Evolutionary conservation across 2,113 vertebrate species (phyloP), one percentile per base, ranked within the genome.

Genomic region (Nymphicus hollandicus): DNA sequence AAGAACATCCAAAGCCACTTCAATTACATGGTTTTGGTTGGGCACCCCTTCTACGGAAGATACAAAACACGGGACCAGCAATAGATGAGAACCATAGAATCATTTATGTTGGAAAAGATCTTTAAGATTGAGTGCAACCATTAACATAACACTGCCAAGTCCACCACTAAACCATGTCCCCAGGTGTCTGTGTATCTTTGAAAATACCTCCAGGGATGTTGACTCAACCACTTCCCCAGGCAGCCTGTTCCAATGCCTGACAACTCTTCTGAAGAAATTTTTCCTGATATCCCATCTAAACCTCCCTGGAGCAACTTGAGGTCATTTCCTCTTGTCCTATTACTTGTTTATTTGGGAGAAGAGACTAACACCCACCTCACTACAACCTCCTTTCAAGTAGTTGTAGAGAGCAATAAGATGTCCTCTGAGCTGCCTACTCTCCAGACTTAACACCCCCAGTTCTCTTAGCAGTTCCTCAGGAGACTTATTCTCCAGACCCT

Each of bases 361-460:
- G n/a, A 68, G 43, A 33, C 35, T 0, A 0, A 35, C 10, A 1
- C 8, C 9, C 25, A 46, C 14, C 14, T 56, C 2, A 0, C 56
- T 47, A 15, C 27, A 68, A 0, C 1, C 24, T 33, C 37, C 25
- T 8, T 55, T 61, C 43, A 58, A 31, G 31, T 1, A 80, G 9
- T 2, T 56, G 10, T 14, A 18, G 66, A 41, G 24, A 37, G 9
- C 1, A 0, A 0, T 24, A 3, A 83, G 2, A 28, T 63, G 24
- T 20, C 37, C 2, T 58, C 37, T 23, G 9, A 63, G 7, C 20
- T 28, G 46, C 29, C 11, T 61, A 4, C 65, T 16, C 41, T 76
- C 63, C 58, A 63, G 25, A 1, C 24, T 37, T 1, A 79, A 50
- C 19, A 53, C 1, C 2, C 9, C 17, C 43, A 24, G 15, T 8